Percentiles rank a stretch among this genome's conserved stretches.
These are phyloP conservation scores for Odontamblyopus rebecca DNA, from an alignment of 2,797 vertebrate genomes.

Conservation along the genomic window DNA sequence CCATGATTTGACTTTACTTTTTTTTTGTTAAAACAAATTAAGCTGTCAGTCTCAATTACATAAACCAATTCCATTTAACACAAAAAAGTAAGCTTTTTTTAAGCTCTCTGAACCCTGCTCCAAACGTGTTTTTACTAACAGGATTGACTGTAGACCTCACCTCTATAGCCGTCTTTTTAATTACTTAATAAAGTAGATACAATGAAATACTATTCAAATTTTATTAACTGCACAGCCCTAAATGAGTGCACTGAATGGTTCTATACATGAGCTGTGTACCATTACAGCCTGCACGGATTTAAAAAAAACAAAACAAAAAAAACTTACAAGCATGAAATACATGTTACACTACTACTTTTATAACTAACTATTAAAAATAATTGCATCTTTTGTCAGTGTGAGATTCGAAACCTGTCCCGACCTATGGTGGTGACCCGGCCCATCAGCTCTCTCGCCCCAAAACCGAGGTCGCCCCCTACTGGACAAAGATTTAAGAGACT, in stretches of 20 bases:
- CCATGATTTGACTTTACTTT: no score
- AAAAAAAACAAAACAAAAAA: neutral
- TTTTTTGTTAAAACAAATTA: no score
- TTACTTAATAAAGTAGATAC: no score
- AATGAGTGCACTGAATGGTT: no score
- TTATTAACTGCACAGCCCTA: neutral
- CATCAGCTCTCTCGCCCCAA: conserved; percentile 45
- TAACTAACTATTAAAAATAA: neutral
- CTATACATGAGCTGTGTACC: no score
- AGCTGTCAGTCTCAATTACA: no score
- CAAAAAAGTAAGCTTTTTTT: no score
- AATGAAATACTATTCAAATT: neutral
- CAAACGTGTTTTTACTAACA: no score
- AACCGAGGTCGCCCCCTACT: conserved; percentile 38
- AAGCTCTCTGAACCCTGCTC: no score
- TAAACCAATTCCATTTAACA: no score
- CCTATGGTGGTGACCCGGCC: conserved; percentile 83
- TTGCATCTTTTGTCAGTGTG: conserved; percentile 71
- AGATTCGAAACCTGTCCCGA: conserved; percentile 80
- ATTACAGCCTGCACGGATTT: neutral
- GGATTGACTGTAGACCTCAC: no score
- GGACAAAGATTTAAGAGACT: conserved; percentile 58
- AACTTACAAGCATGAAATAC: neutral
- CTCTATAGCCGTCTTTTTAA: no score
- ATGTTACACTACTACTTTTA: neutral